Conservation (phyloP, 1,140 invertebrate genomes). For the Hyles vespertilio region DNA sequence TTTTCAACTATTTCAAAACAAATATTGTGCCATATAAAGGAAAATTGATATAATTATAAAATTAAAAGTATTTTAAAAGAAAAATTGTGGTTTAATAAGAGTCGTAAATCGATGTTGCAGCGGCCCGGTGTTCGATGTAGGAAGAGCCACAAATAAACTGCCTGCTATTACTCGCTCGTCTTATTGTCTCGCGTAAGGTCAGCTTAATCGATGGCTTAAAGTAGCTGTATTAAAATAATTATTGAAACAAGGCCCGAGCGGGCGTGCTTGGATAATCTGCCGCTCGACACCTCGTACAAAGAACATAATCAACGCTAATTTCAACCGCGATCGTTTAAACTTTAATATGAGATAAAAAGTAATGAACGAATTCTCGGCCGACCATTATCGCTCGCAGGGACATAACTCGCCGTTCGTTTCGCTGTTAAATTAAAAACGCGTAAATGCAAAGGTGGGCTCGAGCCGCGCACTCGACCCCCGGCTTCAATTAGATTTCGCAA, state of each 20-base stretch:
- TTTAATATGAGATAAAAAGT: constrained; percentile 61
- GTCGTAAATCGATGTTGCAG: too few relatives aligned
- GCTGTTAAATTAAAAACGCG: constrained; percentile 70
- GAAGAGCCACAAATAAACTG: too few relatives aligned
- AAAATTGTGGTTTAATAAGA: too few relatives aligned
- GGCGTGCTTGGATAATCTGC: neutral
- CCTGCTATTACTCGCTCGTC: too few relatives aligned
- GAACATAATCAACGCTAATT: constrained; percentile 12
- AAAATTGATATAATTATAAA: too few relatives aligned
- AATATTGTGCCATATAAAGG: too few relatives aligned
- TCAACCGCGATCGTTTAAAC: constrained; percentile 24
- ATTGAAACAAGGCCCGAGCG: constrained; percentile 1
- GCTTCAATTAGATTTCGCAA: constrained; percentile 73
- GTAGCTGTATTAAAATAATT: constrained; percentile 27
- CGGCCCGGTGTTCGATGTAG: too few relatives aligned
- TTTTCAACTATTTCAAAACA: too few relatives aligned
- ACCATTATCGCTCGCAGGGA: constrained; percentile 47
- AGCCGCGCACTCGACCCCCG: constrained; percentile 26
- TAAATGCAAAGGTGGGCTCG: constrained; percentile 53
- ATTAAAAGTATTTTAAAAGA: too few relatives aligned
- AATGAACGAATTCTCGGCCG: constrained; percentile 55
- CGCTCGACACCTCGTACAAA: neutral
- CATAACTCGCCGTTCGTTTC: constrained; percentile 49
- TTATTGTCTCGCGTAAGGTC: constrained; percentile 7
- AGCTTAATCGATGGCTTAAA: constrained; percentile 20